Percentiles rank a stretch among this genome's conserved stretches.
These are phyloP conservation scores for Elysia crispata DNA, from an alignment of 2,888 invertebrate species.

Conservation along the genomic window DNA sequence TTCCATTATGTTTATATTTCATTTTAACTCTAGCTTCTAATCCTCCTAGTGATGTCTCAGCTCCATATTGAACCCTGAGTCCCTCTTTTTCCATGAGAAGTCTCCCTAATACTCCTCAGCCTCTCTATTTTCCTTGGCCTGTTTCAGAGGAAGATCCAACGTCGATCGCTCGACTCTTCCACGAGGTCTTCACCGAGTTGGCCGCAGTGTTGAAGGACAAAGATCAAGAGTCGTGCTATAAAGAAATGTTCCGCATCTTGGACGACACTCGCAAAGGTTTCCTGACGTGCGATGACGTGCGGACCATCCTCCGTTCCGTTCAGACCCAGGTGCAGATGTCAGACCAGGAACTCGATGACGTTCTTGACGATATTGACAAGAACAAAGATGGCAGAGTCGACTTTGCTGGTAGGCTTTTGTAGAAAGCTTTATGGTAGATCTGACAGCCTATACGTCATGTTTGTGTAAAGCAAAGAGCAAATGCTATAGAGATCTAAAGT, in stretches of 20 bases:
- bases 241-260: conserved; percentile 54
- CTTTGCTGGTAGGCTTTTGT: conserved; percentile 52
- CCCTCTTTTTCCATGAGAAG: too few relatives aligned
- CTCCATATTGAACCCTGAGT: too few relatives aligned
- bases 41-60: too few relatives aligned
- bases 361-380: conserved; percentile 54
- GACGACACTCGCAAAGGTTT: conserved; percentile 52
- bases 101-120: too few relatives aligned
- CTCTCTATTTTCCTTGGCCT: too few relatives aligned
- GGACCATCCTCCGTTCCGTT: conserved; percentile 48
- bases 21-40: too few relatives aligned
- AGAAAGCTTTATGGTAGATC: too few relatives aligned
- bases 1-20: too few relatives aligned
- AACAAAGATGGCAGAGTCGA: conserved; percentile 55
- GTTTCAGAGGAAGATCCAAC: conserved; percentile 44
- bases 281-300: conserved; percentile 50
- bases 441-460: too few relatives aligned
- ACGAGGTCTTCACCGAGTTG: conserved; percentile 53
- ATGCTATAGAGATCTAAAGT: too few relatives aligned
- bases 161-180: conserved; percentile 52
- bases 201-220: conserved; percentile 51
- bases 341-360: conserved; percentile 54
- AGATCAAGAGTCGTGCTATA: conserved; percentile 55
- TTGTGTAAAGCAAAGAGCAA: too few relatives aligned
- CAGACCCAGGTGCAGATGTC: conserved; percentile 52